Evolutionary conservation across 2,113 vertebrate genomes (phyloP).

Genomic region (Origma solitaria): DNA sequence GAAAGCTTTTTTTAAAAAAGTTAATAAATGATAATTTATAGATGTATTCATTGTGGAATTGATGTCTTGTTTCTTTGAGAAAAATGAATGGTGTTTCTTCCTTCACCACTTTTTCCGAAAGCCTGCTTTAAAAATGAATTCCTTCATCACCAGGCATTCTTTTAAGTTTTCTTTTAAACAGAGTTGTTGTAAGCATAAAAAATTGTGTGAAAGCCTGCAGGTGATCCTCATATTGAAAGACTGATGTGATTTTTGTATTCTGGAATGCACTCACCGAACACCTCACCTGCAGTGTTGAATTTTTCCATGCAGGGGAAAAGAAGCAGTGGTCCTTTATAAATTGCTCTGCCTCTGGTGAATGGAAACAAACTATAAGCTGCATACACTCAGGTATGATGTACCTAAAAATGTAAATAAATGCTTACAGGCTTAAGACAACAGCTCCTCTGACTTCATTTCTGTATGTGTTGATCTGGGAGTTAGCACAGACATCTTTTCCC

Average conservation of each 20-base stretch:
- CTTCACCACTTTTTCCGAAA: neutral
- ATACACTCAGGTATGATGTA: neutral
- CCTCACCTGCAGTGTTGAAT: neutral
- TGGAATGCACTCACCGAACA: neutral
- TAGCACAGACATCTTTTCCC: neutral
- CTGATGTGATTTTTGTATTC: slow-evolving; percentile 15
- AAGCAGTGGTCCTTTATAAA: neutral
- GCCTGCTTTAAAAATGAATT: neutral
- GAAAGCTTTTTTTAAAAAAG: neutral
- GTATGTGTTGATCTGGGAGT: neutral
- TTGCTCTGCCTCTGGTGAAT: neutral
- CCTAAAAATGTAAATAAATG: neutral
- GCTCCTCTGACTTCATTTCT: neutral
- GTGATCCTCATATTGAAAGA: neutral
- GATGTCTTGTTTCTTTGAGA: neutral
- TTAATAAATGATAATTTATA: slow-evolving; percentile 1
- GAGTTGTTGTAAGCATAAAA: neutral
- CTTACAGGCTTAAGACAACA: neutral
- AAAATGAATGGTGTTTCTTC: neutral
- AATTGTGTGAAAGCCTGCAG: neutral
- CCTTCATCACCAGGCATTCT: neutral
- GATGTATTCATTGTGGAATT: neutral
- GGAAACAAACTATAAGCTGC: neutral
- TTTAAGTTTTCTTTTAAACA: slow-evolving; percentile 5
- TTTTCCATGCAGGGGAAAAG: neutral